Conservation (phyloP, 53 echinoderm and acorn worm genomes). For the Hippasteria phrygiana region DNA sequence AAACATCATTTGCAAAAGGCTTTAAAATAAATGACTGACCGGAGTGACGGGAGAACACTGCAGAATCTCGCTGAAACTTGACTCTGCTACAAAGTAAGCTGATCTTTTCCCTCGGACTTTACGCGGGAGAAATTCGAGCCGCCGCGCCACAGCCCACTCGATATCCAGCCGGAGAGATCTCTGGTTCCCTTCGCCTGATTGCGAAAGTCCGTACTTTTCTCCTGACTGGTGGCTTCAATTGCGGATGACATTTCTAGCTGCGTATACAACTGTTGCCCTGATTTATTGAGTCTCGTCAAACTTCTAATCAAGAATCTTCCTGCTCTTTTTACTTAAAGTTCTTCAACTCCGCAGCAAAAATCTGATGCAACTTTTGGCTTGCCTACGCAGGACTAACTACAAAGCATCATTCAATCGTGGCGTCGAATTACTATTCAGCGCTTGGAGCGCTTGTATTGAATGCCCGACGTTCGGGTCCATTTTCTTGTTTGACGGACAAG, state of each 20-base stretch:
- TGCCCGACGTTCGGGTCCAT: neutral
- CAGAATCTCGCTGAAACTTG: neutral
- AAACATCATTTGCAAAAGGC: neutral
- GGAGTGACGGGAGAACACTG: neutral
- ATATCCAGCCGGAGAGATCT: neutral
- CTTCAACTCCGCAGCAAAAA: no score
- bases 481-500: neutral
- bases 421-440: neutral
- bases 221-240: neutral
- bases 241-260: neutral
- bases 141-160: neutral
- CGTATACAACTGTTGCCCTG: neutral
- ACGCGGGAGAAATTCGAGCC: neutral
- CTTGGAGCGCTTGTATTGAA: neutral
- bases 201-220: neutral
- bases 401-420: neutral
- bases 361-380: no score
- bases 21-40: neutral
- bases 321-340: no score
- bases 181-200: neutral
- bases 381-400: neutral
- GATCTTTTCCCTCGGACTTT: neutral
- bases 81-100: neutral
- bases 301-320: neutral
- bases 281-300: neutral